phyloP scores from a whole-genome alignment of 2,888 invertebrate genomes.

The Andrena trimmerana region DNA sequence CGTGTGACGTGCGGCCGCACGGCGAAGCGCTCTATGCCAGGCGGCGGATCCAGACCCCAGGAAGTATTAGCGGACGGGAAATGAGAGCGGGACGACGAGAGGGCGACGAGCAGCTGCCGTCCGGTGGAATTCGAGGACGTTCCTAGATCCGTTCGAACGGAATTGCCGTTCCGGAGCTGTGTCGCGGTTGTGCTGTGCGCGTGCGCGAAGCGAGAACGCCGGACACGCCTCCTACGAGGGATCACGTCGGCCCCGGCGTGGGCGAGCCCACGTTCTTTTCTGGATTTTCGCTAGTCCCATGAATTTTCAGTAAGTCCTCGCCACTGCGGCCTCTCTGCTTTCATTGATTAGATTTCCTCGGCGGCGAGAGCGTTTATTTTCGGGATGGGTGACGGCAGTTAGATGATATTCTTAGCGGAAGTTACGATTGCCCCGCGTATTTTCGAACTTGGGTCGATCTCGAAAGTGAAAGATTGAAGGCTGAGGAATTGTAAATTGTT shows the following conservation, averaged over 20 bases:
- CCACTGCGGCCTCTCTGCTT: not conserved
- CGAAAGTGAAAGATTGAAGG: too few species aligned
- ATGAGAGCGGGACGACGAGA: slow-evolving; percentile 41
- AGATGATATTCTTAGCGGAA: too few species aligned
- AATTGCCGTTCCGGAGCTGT: slow-evolving; percentile 29
- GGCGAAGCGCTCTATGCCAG: too few species aligned
- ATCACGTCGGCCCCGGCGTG: slow-evolving; percentile 56
- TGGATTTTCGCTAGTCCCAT: slow-evolving; percentile 77
- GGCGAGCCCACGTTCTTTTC: slow-evolving; percentile 65
- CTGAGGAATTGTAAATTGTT: too few species aligned
- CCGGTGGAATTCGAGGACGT: slow-evolving; percentile 52
- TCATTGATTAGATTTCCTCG: not conserved
- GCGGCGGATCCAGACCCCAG: slow-evolving; percentile 6
- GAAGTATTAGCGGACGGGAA: slow-evolving; percentile 38
- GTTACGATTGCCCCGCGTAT: too few species aligned
- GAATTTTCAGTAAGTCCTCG: slow-evolving; percentile 77
- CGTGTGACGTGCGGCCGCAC: not conserved
- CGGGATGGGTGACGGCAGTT: too few species aligned
- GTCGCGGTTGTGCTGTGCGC: slow-evolving; percentile 37
- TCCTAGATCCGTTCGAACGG: slow-evolving; percentile 44
- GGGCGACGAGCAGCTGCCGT: slow-evolving; percentile 41
- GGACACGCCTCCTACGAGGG: slow-evolving; percentile 49
- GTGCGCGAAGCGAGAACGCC: slow-evolving; percentile 44
- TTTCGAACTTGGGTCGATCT: too few species aligned
- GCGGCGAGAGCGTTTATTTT: not conserved